phyloP scores from a whole-genome alignment of 2,113 vertebrate genomes.

The Salvator merianae region DNA sequence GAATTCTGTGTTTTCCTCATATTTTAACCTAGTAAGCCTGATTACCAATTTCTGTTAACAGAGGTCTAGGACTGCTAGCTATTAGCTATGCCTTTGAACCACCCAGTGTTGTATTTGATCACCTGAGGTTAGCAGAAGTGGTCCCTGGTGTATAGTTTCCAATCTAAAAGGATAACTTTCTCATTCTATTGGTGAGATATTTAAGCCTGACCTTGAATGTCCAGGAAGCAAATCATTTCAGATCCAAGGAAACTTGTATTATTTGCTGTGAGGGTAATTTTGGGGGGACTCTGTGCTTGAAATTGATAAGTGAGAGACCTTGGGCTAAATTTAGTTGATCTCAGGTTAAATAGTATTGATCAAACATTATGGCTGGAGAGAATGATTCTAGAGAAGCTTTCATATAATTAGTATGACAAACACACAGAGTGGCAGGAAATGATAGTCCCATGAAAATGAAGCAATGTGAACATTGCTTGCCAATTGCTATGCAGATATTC shows the following conservation, averaged over 20 bases:
- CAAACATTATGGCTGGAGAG: conserved; percentile 54
- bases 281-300: conserved; percentile 37
- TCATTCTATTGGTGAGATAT: conserved; percentile 9
- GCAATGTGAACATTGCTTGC: conserved; percentile 40
- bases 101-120: background rate
- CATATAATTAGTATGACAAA: conserved; percentile 57
- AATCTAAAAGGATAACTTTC: conserved; percentile 2
- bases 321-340: conserved; percentile 61
- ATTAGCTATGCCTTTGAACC: background rate
- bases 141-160: background rate
- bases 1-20: background rate
- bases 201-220: conserved; percentile 37
- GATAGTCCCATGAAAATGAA: conserved; percentile 42
- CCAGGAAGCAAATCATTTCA: conserved; percentile 32
- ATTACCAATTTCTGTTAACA: background rate
- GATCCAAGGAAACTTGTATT: conserved; percentile 39
- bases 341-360: conserved; percentile 64
- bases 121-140: background rate
- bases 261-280: conserved; percentile 47
- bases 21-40: background rate
- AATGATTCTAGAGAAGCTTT: conserved; percentile 53
- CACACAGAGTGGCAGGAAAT: conserved; percentile 37
- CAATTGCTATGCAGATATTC: conserved; percentile 54
- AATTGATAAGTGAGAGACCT: conserved; percentile 56
- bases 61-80: background rate